phyloP scores from a whole-genome alignment of 37 sponge, comb jelly and placozoan species.

The Crambe crambe region DNA sequence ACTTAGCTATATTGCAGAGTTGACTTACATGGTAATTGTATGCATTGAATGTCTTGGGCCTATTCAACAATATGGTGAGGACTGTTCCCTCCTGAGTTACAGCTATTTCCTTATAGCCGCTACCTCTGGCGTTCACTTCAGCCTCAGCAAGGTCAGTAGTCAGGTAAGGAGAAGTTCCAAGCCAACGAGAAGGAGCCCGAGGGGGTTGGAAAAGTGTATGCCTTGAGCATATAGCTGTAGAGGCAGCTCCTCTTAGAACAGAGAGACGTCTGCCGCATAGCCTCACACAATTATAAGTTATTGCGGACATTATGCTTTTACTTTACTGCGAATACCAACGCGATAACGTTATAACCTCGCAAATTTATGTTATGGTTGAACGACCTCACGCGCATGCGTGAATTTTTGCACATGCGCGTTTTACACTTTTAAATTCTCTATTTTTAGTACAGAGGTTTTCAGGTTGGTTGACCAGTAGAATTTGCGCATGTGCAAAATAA shows the following conservation, averaged over 20 bases:
- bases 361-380: no score
- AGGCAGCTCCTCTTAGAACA: background rate
- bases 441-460: no score
- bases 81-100: conserved; percentile 65
- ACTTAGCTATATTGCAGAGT: background rate
- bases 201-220: background rate
- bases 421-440: no score
- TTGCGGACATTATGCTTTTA: no score
- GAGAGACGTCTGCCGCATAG: background rate
- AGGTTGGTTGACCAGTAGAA: no score
- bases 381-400: no score
- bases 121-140: no score
- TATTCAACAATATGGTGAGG: conserved; percentile 79
- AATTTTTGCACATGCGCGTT: no score
- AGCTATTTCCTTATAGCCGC: conserved; percentile 38
- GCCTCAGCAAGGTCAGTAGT: background rate
- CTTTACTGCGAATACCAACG: no score
- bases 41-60: conserved; percentile 88
- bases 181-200: background rate
- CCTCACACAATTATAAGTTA: background rate
- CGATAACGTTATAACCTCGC: no score
- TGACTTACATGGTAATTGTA: conserved; percentile 54
- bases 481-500: no score
- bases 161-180: background rate
- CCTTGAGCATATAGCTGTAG: no score